Evolutionary conservation across 2,113 vertebrate species (phyloP), one percentile per base, ranked within the genome.

Genomic region (Microcebus tavaratra): DNA sequence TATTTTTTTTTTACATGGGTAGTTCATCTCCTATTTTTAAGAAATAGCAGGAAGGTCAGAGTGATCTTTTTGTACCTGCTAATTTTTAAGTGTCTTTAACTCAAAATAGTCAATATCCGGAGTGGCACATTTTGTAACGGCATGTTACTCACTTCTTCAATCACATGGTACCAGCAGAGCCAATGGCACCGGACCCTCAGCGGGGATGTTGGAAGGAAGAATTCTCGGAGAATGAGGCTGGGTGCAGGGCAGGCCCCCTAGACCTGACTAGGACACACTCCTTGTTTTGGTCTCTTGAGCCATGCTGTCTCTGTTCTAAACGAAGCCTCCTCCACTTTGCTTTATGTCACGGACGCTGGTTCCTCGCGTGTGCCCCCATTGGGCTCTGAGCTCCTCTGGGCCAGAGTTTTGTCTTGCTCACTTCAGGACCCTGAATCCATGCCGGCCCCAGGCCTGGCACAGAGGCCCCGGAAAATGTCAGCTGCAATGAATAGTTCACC

Each of bases 331-430:
- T 6, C 59, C 11, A 8, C 50, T 95, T 93, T 92, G 67, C 73
- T 70, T 59, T 8, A n/a, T 42, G 42, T 82, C 82, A 31, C 34
- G 10, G 29, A 61, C 72, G 29, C n/a, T 29, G 31, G 11, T 8
- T 23, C 63, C 88, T 94, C 81, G 25, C 50, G 63, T 61, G 1
- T 25, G 8, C 70, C 13, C 31, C 34, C 50, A 23, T 25, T 73
- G 39, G 27, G 55, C 53, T 31, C 65, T 45, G 42, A 85, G 31
- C 27, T 50, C 39, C 29, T 68, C n/a, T 13, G 68, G 70, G 34
- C 20, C 95, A 96, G 72, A 21, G 34, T 42, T 94, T 61, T 79
- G 79, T 55, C 87, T 87, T 89, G 36, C 25, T 96, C 34, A 25
- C 45, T 72, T 94, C 2, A 14, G 36, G 48, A 11, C 17, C 42